These are phyloP conservation scores for Enchytraeus crypticus DNA, from an alignment of 2,888 invertebrate genomes.

Conservation along the genomic window DNA sequence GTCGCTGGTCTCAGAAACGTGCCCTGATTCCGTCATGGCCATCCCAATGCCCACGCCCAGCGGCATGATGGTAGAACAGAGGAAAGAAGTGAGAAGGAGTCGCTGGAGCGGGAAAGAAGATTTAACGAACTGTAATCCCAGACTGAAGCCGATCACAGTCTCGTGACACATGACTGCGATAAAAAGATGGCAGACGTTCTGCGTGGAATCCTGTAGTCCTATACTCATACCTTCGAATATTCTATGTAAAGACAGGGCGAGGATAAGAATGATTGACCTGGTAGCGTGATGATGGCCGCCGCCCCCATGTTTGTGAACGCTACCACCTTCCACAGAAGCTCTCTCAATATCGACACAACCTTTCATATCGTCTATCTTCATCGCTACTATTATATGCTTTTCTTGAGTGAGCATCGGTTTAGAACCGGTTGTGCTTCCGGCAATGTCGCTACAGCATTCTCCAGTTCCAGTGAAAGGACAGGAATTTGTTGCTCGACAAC, in stretches of 20 bases:
- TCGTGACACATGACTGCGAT: slow-evolving; percentile 54
- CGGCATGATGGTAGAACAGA: slow-evolving; percentile 27
- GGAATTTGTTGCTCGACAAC: neutral
- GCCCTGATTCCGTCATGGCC: slow-evolving; percentile 22
- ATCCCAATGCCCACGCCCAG: slow-evolving; percentile 28
- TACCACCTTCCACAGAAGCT: neutral
- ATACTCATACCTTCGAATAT: slow-evolving; percentile 55
- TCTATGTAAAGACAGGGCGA: slow-evolving; percentile 54
- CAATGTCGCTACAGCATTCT: slow-evolving; percentile 16
- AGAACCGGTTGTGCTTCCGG: neutral
- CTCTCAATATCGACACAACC: neutral
- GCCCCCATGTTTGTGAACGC: neutral
- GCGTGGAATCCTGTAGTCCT: slow-evolving; percentile 48
- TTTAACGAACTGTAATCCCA: slow-evolving; percentile 49
- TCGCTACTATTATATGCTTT: slow-evolving; percentile 7
- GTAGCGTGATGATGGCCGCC: slow-evolving; percentile 15
- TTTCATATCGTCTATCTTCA: slow-evolving; percentile 6
- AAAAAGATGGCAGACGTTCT: slow-evolving; percentile 37
- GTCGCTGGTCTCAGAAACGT: slow-evolving; percentile 25
- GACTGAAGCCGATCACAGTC: slow-evolving; percentile 53
- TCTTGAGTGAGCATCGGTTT: slow-evolving; percentile 3
- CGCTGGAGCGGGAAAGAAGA: slow-evolving; percentile 16
- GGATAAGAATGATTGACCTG: slow-evolving; percentile 50
- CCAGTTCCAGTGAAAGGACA: slow-evolving; percentile 21
- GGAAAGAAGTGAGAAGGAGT: slow-evolving; percentile 18